Conservation (phyloP, 2,888 invertebrate genomes). For the Toxonevra muliebris region DNA sequence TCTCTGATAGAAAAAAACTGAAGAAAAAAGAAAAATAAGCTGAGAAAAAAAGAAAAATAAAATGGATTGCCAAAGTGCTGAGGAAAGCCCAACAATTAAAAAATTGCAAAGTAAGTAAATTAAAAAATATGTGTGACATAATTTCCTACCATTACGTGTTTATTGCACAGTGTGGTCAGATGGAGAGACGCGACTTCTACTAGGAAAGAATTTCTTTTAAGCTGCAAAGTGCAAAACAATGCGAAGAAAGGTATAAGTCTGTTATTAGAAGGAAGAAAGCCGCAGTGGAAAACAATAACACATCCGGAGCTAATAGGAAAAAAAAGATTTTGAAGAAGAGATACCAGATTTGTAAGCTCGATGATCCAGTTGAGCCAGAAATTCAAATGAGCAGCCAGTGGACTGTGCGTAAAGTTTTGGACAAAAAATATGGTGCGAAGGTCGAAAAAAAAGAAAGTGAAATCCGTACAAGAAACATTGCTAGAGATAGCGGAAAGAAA, state of each 20-base stretch:
- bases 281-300: constrained; percentile 16
- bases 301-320: constrained; percentile 18
- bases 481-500: constrained; percentile 29
- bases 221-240: constrained; percentile 20
- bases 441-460: not conserved
- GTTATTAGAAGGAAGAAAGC: constrained; percentile 25
- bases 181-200: constrained; percentile 15
- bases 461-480: constrained; percentile 22
- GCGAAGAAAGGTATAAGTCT: constrained; percentile 30
- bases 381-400: constrained; percentile 27
- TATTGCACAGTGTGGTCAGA: constrained; percentile 29
- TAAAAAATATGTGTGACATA: too few relatives aligned
- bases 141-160: too few relatives aligned
- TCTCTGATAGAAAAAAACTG: too few relatives aligned
- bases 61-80: too few relatives aligned
- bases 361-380: constrained; percentile 24
- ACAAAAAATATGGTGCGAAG: not conserved
- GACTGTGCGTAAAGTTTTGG: constrained; percentile 10
- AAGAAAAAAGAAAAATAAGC: too few relatives aligned
- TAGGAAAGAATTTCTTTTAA: constrained; percentile 18
- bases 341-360: constrained; percentile 17
- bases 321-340: constrained; percentile 24
- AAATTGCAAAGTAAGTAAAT: too few relatives aligned
- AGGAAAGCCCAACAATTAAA: too few relatives aligned
- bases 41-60: too few relatives aligned